Evolutionary conservation across 64 coral and sea anemone genomes (phyloP).

Genomic region (Pachyseris speciosa): DNA sequence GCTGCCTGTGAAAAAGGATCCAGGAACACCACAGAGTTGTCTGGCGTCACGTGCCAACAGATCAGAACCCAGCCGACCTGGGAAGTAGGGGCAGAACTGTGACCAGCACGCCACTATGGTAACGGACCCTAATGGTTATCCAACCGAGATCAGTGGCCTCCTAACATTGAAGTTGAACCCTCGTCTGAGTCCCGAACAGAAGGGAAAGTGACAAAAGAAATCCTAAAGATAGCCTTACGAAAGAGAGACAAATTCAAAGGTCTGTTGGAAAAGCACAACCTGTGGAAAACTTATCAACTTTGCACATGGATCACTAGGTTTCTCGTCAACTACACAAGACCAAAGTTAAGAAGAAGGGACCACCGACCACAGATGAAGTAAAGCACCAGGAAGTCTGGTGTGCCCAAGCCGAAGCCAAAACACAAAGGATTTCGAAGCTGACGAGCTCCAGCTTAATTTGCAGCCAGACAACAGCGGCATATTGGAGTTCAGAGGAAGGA

Average conservation of each 20-base stretch:
- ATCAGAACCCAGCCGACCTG: conserved; percentile 47
- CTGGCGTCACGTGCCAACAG: conserved; percentile 37
- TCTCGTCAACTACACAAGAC: background rate
- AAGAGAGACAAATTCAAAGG: conserved; percentile 1
- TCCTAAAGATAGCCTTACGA: background rate
- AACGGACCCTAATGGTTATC: too few species aligned
- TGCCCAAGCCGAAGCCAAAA: background rate
- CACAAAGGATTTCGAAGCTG: conserved; percentile 24
- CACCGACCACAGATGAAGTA: conserved; percentile 38
- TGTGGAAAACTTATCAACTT: conserved; percentile 18
- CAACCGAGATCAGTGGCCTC: background rate
- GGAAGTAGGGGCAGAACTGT: conserved; percentile 18
- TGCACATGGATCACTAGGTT: conserved; percentile 50
- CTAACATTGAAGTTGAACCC: background rate
- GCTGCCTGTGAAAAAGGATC: conserved; percentile 6
- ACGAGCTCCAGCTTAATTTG: conserved; percentile 45
- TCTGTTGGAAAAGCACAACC: conserved; percentile 12
- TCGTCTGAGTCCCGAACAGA: conserved; percentile 6
- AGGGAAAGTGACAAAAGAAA: background rate
- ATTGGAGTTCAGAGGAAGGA: conserved; percentile 50
- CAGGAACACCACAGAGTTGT: background rate
- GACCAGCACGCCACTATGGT: background rate
- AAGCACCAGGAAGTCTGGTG: conserved; percentile 21
- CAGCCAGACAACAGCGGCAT: conserved; percentile 22
- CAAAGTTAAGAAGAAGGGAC: conserved; percentile 1